Conservation (phyloP, 2,797 vertebrate genomes). For the Atherinosoma microstoma region DNA sequence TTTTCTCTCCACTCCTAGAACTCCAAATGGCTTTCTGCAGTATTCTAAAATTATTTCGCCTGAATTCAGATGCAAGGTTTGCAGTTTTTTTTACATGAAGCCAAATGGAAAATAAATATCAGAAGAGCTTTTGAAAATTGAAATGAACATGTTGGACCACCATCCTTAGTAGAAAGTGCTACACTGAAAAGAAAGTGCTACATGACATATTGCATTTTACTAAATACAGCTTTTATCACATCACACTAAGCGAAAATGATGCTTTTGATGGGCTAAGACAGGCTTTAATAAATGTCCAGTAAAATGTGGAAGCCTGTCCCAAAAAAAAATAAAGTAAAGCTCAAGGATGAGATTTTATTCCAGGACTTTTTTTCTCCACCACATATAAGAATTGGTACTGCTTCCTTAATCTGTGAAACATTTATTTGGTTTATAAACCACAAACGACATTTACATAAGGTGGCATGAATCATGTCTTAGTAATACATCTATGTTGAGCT, state of each 20-base stretch:
- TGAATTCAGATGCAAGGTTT: slow-evolving; percentile 61
- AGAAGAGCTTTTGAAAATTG: slow-evolving; percentile 53
- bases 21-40: slow-evolving; percentile 65
- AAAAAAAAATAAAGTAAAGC: slow-evolving; percentile 5
- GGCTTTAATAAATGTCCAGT: slow-evolving; percentile 27
- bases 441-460: not conserved
- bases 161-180: slow-evolving; percentile 27
- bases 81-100: slow-evolving; percentile 48
- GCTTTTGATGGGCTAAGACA: slow-evolving; percentile 35
- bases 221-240: slow-evolving; percentile 41
- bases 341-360: slow-evolving; percentile 4
- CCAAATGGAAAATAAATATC: slow-evolving; percentile 63
- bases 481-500: not conserved
- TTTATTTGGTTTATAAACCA: not conserved
- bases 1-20: slow-evolving; percentile 66
- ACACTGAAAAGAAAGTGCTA: slow-evolving; percentile 44
- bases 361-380: not conserved
- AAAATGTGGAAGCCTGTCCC: slow-evolving; percentile 25
- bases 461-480: not conserved
- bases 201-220: slow-evolving; percentile 46
- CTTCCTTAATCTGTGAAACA: not conserved
- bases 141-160: slow-evolving; percentile 54
- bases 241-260: slow-evolving; percentile 45
- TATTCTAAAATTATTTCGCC: slow-evolving; percentile 60
- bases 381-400: not conserved